Conservation (phyloP, 37 sponge, comb jelly and placozoan genomes). For the Theonella swinhoei region DNA sequence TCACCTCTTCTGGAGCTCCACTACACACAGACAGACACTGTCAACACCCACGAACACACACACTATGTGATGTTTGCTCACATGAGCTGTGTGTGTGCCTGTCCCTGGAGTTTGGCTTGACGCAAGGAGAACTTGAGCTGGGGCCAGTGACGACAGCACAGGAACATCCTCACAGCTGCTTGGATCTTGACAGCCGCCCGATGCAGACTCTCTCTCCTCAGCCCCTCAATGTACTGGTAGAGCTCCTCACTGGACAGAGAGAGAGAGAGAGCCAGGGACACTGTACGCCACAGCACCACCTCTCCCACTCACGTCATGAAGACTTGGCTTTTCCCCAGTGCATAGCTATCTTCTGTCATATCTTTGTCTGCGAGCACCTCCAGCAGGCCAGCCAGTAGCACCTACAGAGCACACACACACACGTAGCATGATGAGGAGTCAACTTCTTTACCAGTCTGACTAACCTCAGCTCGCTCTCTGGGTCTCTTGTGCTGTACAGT, state of each 20-base stretch:
- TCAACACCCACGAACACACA: not conserved
- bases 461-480: conserved; percentile 28
- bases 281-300: too few species aligned
- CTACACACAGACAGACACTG: too few species aligned
- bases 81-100: conserved; percentile 31
- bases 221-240: conserved; percentile 20
- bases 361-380: conserved; percentile 16
- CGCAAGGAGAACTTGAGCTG: conserved; percentile 60
- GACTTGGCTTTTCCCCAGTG: not conserved
- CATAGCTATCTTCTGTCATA: conserved; percentile 52
- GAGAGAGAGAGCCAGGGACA: too few species aligned
- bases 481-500: not conserved
- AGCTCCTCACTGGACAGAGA: conserved; percentile 57
- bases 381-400: not conserved
- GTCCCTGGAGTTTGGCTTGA: conserved; percentile 46
- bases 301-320: not conserved
- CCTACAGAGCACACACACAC: not conserved
- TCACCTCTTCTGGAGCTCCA: not conserved
- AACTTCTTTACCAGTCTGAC: too few species aligned
- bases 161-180: conserved; percentile 43
- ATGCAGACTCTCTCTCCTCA: conserved; percentile 8
- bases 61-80: conserved; percentile 5
- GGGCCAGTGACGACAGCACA: conserved; percentile 67
- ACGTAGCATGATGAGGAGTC: not conserved
- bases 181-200: conserved; percentile 63